These are phyloP conservation scores for Kuschelorhynchus macadamiae DNA, from an alignment of 2,888 invertebrate species.

Conservation along the genomic window DNA sequence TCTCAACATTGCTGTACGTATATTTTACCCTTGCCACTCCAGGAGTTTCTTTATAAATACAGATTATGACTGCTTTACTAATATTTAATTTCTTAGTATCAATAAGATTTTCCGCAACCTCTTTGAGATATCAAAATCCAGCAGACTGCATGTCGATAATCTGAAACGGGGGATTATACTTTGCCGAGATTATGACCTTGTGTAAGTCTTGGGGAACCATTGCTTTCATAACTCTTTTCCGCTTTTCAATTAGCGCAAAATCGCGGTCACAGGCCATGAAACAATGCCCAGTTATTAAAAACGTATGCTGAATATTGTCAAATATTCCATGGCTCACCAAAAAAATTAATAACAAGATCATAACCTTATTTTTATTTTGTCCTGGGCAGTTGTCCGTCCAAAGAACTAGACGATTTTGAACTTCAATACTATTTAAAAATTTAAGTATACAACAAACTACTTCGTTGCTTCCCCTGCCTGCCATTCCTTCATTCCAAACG, in stretches of 20 bases:
- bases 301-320: constrained; percentile 22
- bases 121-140: constrained; percentile 19
- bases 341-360: constrained; percentile 21
- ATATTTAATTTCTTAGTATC: constrained; percentile 9
- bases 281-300: constrained; percentile 20
- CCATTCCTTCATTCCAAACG: no score
- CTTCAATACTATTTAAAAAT: constrained; percentile 11
- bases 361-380: constrained; percentile 31
- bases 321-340: constrained; percentile 26
- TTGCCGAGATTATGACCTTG: constrained; percentile 9
- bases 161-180: constrained; percentile 22
- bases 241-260: constrained; percentile 26
- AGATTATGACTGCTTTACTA: constrained; percentile 18
- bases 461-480: no score
- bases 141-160: constrained; percentile 21
- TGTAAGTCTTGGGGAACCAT: constrained; percentile 20
- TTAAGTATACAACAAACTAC: not conserved
- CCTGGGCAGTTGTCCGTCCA: constrained; percentile 15
- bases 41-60: constrained; percentile 12
- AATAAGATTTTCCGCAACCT: constrained; percentile 11
- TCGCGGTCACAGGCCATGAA: constrained; percentile 20
- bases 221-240: constrained; percentile 19
- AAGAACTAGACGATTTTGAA: constrained; percentile 7
- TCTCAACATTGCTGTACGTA: constrained; percentile 19
- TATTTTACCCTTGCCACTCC: constrained; percentile 7